These are phyloP conservation scores for Unio delphinus DNA, from an alignment of 2,888 invertebrate species.

Conservation along the genomic window DNA sequence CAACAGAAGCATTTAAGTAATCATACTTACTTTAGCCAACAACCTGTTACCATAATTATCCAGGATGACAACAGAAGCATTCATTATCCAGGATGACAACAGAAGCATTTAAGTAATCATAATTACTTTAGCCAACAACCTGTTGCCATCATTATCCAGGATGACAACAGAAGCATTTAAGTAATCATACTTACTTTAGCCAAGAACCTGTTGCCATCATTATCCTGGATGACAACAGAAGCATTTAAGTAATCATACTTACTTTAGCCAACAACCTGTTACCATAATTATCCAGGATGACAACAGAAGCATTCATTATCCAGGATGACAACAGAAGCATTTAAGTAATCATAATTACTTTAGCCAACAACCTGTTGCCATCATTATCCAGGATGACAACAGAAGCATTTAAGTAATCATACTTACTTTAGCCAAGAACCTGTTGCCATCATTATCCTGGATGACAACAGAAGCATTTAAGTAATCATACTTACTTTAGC, in stretches of 20 bases:
- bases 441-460: conserved; percentile 96
- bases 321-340: not conserved
- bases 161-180: too few species aligned
- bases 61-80: not conserved
- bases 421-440: conserved; percentile 88
- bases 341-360: conserved; percentile 72
- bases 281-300: too few species aligned
- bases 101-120: not conserved
- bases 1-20: too few species aligned
- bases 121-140: conserved; percentile 88
- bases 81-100: not conserved
- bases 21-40: too few species aligned
- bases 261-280: too few species aligned
- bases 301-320: not conserved
- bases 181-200: too few species aligned
- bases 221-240: too few species aligned
- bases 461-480: conserved; percentile 73
- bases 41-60: too few species aligned
- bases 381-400: conserved; percentile 85
- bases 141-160: conserved; percentile 96
- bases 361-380: conserved; percentile 95
- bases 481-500: too few species aligned
- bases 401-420: not conserved
- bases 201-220: too few species aligned
- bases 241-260: too few species aligned